phyloP scores from a whole-genome alignment of 1,140 invertebrate genomes.

The Drosophila rufa region DNA sequence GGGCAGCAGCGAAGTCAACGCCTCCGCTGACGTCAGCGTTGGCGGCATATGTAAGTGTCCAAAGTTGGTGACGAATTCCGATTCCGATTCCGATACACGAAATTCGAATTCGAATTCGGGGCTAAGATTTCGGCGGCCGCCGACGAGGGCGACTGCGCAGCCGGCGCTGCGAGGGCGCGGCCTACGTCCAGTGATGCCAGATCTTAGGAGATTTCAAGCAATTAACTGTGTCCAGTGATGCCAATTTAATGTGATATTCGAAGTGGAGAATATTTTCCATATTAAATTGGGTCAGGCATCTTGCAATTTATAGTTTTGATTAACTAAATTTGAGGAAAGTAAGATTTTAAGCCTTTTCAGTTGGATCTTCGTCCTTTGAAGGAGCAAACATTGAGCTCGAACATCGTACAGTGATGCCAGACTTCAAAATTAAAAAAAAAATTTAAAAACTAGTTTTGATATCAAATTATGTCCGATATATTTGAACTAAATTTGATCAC shows the following conservation, averaged over 20 bases:
- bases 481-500: no score
- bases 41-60: constrained; percentile 65
- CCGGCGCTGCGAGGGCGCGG: constrained; percentile 71
- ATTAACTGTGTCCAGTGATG: not conserved
- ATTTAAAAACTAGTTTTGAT: no score
- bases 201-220: not conserved
- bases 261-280: no score
- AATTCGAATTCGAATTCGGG: constrained; percentile 36
- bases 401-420: not conserved
- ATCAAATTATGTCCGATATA: no score
- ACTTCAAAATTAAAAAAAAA: not conserved
- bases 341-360: not conserved
- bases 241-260: not conserved
- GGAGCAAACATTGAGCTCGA: not conserved
- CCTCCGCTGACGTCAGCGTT: constrained; percentile 25
- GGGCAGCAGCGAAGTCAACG: constrained; percentile 19
- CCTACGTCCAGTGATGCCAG: constrained; percentile 26
- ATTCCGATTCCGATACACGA: constrained; percentile 15
- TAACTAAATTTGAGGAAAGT: not conserved
- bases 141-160: constrained; percentile 73
- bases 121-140: constrained; percentile 63
- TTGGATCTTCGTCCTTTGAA: no score
- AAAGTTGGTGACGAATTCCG: constrained; percentile 76
- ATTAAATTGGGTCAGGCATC: no score
- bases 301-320: no score